Evolutionary conservation across 2,797 vertebrate genomes (phyloP).

Genomic region (Sciaenops ocellatus): DNA sequence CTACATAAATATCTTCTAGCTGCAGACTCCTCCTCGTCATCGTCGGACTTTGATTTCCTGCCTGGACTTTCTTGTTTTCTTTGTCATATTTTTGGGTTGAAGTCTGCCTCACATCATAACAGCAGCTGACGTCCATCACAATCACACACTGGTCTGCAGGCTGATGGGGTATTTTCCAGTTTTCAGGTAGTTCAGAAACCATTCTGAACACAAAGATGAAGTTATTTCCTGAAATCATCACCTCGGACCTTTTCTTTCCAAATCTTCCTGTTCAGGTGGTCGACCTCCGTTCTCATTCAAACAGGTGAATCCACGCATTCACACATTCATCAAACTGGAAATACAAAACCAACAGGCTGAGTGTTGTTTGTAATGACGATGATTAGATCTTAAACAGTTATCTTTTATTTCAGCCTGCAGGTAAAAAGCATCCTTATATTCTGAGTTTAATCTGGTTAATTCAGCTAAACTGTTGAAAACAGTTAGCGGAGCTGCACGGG

Average conservation of each 20-base stretch:
- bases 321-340: constrained; percentile 10
- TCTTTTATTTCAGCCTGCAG: neutral
- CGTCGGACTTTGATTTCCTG: too few relatives aligned
- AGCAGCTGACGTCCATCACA: constrained; percentile 6
- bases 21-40: too few relatives aligned
- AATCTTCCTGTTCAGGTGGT: constrained; percentile 4
- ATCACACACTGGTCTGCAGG: neutral
- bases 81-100: too few relatives aligned
- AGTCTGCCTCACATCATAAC: too few relatives aligned
- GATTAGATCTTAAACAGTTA: neutral
- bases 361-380: neutral
- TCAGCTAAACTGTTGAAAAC: constrained; percentile 7
- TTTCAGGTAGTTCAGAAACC: constrained; percentile 9
- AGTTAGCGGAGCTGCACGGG: neutral
- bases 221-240: neutral
- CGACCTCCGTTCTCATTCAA: neutral
- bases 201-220: neutral
- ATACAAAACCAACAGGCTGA: neutral
- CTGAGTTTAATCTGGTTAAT: neutral
- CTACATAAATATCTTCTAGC: too few relatives aligned
- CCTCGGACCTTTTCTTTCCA: neutral
- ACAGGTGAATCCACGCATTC: neutral
- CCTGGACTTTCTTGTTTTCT: too few relatives aligned
- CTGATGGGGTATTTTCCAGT: neutral
- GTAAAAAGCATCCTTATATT: neutral